These are phyloP conservation scores for Drosophila kambysellisi DNA, from an alignment of 2,888 invertebrate genomes.

Conservation along the genomic window DNA sequence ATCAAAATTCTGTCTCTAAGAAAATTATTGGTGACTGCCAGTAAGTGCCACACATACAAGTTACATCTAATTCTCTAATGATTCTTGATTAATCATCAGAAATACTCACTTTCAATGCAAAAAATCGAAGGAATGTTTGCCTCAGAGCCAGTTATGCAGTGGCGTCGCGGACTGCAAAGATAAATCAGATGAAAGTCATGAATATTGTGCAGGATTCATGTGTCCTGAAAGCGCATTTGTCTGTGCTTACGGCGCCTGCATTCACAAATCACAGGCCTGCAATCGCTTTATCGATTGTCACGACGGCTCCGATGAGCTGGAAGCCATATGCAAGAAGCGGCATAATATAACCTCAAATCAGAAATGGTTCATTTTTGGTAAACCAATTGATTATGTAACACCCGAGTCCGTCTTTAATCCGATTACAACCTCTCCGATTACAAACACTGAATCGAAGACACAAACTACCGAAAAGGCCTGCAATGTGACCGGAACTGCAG, in stretches of 20 bases:
- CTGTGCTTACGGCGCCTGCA: constrained; percentile 75
- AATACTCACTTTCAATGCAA: not conserved
- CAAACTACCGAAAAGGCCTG: not conserved
- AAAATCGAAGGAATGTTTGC: constrained; percentile 14
- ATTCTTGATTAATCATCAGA: not conserved
- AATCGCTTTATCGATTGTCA: constrained; percentile 33
- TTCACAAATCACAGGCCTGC: constrained; percentile 24
- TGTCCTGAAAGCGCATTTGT: constrained; percentile 69
- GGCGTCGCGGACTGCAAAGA: constrained; percentile 63
- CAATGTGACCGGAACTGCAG: constrained; percentile 3
- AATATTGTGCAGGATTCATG: constrained; percentile 58
- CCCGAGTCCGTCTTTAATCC: not conserved
- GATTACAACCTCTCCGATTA: too few species aligned
- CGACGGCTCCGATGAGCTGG: constrained; percentile 46
- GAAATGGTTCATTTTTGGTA: not conserved
- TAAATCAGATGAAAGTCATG: constrained; percentile 69
- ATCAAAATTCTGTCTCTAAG: rapidly evolving
- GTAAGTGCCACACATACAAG: not conserved
- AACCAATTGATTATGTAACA: not conserved
- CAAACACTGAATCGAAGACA: not conserved
- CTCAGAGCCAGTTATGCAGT: constrained; percentile 12
- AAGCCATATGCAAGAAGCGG: constrained; percentile 14
- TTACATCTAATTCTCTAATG: not conserved
- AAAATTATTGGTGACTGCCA: not conserved
- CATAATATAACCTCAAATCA: not conserved